Evolutionary conservation across 2,797 vertebrate genomes (phyloP), one percentile per base, ranked within the genome.

Genomic region (Scolopax rusticola): DNA sequence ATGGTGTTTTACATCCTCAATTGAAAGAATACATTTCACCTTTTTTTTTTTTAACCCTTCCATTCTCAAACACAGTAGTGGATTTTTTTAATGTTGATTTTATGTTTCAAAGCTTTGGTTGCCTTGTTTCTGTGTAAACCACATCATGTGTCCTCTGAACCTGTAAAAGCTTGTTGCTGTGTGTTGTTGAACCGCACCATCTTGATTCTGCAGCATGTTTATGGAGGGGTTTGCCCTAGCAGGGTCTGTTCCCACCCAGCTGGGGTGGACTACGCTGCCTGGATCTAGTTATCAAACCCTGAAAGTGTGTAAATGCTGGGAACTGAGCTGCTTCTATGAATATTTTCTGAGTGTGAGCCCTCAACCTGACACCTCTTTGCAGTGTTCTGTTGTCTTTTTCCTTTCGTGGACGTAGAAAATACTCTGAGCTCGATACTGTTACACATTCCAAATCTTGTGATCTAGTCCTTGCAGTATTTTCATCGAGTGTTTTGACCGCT

Each of bases 71-170:
- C 21, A 60, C 17, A 38, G 2, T 8, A 50, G n/a, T 5, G 28
- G 3, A 50, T 51, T 0, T 0, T 5, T 27, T 82, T 41, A 4
- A 18, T 3, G 4, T 7, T 16, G 32, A 47, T 61, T 32, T 36
- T 50, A 50, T 8, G 23, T 10, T 80, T 32, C 88, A 33, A 8
- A 90, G 48, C 33, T 36, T 78, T 83, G 38, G 9, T 3, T 45
- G 33, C 28, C 41, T 4, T 61, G 28, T 67, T 63, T 16, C 65
- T 36, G 40, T 19, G 33, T 12, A 36, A 73, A 45, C 8, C 36
- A 11, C 38, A 21, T 1, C 4, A 8, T 4, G 12, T 33, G 53
- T 47, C 28, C 40, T 63, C 51, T 64, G 73, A 51, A 24, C 6
- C 64, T 38, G 13, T 16, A 11, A 16, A 19, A 57, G 15, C 12